Conservation (phyloP, 1,140 invertebrate species). For the Bombus ignitus region DNA sequence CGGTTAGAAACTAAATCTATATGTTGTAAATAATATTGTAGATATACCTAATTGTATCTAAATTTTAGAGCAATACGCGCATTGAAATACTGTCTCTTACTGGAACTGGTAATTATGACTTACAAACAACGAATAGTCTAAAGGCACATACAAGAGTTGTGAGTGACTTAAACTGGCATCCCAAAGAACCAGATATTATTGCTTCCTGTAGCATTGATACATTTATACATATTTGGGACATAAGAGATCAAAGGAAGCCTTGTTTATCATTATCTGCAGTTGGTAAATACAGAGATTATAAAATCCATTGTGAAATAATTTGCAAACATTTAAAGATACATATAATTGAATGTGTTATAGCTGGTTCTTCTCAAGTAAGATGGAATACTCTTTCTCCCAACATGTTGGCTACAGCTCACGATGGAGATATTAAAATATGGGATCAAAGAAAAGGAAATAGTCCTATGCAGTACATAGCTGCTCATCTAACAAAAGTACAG, state of each 20-base stretch:
- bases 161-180: slow-evolving; percentile 96
- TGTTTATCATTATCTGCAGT: slow-evolving; percentile 91
- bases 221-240: slow-evolving; percentile 96
- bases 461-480: slow-evolving; percentile 96
- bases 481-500: slow-evolving; percentile 91
- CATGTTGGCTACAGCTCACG: slow-evolving; percentile 95
- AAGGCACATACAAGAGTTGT: slow-evolving; percentile 94
- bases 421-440: slow-evolving; percentile 97
- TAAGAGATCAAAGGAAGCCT: slow-evolving; percentile 92
- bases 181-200: slow-evolving; percentile 93
- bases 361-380: slow-evolving; percentile 95
- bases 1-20: slow-evolving; percentile 85
- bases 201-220: slow-evolving; percentile 97
- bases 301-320: neutral
- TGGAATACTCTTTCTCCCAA: slow-evolving; percentile 94
- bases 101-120: slow-evolving; percentile 82
- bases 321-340: neutral
- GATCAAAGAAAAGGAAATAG: slow-evolving; percentile 94
- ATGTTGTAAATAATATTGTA: slow-evolving; percentile 29
- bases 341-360: slow-evolving; percentile 79
- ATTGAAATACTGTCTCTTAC: slow-evolving; percentile 92
- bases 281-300: slow-evolving; percentile 80
- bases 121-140: slow-evolving; percentile 88
- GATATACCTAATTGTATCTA: slow-evolving; percentile 45
- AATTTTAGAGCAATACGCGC: slow-evolving; percentile 90